Evolutionary conservation across 2,888 invertebrate genomes (phyloP), one percentile per base, ranked within the genome.

Genomic region (Pharmacophagus antenor): DNA sequence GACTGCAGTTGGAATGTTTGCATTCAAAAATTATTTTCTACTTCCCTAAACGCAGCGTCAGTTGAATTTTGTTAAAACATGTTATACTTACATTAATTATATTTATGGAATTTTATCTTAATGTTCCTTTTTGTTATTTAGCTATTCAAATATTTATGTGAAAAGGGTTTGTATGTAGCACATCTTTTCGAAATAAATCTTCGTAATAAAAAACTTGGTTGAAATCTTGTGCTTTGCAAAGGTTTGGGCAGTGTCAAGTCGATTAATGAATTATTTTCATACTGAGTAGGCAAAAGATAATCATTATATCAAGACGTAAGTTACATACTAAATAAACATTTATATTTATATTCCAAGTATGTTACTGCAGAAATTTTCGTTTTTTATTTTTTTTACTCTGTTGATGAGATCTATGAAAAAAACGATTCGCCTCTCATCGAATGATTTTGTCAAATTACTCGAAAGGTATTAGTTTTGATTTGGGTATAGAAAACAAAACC

Each of bases 391-490:
- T 58, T 56, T 54, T 37, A 57, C 18, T 37, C 15, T 51, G 58
- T 63, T 56, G 59, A 61, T 42, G 58, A 56, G 59, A 62, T 50
- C 56, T 62, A 56, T 62, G 71, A 71, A 74, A 77, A 74, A 76
- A 77, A 70, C 65, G 62, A 64, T 62, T 68, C 68, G 65, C 67
- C 72, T 74, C 74, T 84, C 82, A 79, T 79, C 81, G 77, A 72
- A 74, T 80, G 80, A 83, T 82, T 83, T 84, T 80, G 81, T 84
- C 80, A 86, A 87, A 81, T 85, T 80, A 78, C 75, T 72, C 73
- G 74, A 80, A 73, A 80, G 82, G 82, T 83, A 85, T 83, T 77
- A 77, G 76, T 82, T 86, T 87, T 85, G 81, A 84, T 82, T 82
- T 79, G 78, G 79, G 80, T 75, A 77, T 76, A 73, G 73, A 84